Percentiles rank a stretch among this genome's conserved stretches.
Evolutionary conservation across 2,888 invertebrate genomes (phyloP).

Genomic region (Standfussiana lucernea): DNA sequence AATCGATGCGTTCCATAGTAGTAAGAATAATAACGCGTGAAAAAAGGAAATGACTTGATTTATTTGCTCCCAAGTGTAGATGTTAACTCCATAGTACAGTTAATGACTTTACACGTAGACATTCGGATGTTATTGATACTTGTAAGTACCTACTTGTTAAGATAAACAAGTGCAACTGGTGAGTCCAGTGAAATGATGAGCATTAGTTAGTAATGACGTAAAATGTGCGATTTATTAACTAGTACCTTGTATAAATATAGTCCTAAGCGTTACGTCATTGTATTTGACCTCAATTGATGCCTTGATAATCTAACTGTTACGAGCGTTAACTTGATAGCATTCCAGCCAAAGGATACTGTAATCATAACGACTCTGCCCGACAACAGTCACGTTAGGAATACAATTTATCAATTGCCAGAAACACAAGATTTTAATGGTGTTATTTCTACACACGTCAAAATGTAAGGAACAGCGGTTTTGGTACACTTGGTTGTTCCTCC

Average conservation of each 20-base stretch:
- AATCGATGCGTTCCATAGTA: too few relatives aligned
- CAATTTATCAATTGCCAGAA: not conserved
- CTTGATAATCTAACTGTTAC: constrained; percentile 61
- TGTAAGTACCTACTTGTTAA: constrained; percentile 22
- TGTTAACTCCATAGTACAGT: constrained; percentile 36
- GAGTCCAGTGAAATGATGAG: constrained; percentile 40
- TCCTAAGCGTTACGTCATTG: constrained; percentile 53
- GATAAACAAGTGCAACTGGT: constrained; percentile 51
- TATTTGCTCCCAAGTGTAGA: too few relatives aligned
- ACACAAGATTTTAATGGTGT: not conserved
- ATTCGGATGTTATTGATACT: constrained; percentile 53
- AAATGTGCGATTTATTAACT: constrained; percentile 45
- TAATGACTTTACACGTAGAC: constrained; percentile 49
- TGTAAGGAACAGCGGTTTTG: not conserved
- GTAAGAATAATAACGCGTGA: too few relatives aligned
- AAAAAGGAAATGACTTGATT: too few relatives aligned
- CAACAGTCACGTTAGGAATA: constrained; percentile 3
- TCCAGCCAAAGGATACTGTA: not conserved
- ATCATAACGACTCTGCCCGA: not conserved
- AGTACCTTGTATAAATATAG: constrained; percentile 48
- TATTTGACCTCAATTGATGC: constrained; percentile 61
- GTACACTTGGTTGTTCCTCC: not conserved
- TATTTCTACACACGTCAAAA: not conserved
- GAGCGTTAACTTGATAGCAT: constrained; percentile 48
- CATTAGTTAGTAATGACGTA: constrained; percentile 37